phyloP scores from a whole-genome alignment of 2,888 invertebrate genomes.

The Eupeodes luniger region DNA sequence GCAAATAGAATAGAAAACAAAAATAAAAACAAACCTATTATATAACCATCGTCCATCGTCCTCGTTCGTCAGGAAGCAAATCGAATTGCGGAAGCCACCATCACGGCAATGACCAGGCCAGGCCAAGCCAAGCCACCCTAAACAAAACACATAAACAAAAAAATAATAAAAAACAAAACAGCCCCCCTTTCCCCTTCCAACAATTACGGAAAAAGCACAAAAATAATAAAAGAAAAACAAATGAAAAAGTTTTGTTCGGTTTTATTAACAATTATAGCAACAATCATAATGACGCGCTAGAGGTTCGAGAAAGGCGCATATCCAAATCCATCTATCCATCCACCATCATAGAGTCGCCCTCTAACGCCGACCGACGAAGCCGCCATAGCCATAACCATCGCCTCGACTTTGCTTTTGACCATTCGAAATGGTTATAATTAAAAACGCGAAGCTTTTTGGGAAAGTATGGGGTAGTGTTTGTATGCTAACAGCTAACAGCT shows the following conservation, averaged over 20 bases:
- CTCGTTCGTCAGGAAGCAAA: conserved; percentile 36
- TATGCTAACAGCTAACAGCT: conserved; percentile 27
- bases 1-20: conserved; percentile 21
- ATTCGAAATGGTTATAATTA: conserved; percentile 73
- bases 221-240: conserved; percentile 38
- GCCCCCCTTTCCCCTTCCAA: not conserved
- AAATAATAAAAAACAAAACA: conserved; percentile 63
- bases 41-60: conserved; percentile 2
- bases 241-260: conserved; percentile 59
- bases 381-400: not conserved
- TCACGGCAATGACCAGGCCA: not conserved
- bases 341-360: not conserved
- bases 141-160: conserved; percentile 58
- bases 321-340: conserved; percentile 14
- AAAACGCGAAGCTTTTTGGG: conserved; percentile 57
- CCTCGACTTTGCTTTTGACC: conserved; percentile 60
- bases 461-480: conserved; percentile 44
- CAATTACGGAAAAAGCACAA: conserved; percentile 33
- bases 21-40: not conserved
- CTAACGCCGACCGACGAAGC: no score
- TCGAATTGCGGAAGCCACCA: conserved; percentile 71
- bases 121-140: not conserved
- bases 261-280: conserved; percentile 60
- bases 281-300: conserved; percentile 44
- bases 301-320: conserved; percentile 49